Conservation (phyloP, 2,888 invertebrate species). For the Sarcophaga variegata region DNA sequence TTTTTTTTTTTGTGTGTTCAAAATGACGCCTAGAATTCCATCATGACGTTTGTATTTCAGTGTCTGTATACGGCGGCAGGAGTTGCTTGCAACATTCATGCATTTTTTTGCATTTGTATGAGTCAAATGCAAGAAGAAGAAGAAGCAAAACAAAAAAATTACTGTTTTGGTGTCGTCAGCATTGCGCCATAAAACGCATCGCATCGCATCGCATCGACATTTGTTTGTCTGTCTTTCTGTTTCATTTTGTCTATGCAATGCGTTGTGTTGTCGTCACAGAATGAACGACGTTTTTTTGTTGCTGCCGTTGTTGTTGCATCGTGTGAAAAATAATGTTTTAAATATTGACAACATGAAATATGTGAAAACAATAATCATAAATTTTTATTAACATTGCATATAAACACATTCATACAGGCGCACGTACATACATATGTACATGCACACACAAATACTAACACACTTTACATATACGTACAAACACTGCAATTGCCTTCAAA, state of each 20-base stretch:
- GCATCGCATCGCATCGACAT: conserved; percentile 63
- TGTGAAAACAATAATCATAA: conserved; percentile 81
- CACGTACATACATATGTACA: conserved; percentile 16
- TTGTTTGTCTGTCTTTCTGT: conserved; percentile 43
- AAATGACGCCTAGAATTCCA: conserved; percentile 75
- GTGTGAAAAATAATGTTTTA: conserved; percentile 80
- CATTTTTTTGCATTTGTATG: conserved; percentile 63
- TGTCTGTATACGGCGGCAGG: neutral
- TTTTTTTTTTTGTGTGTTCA: conserved; percentile 51
- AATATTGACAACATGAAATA: conserved; percentile 81
- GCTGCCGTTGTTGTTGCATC: conserved; percentile 73
- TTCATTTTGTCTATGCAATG: conserved; percentile 61
- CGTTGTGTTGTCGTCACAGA: conserved; percentile 68
- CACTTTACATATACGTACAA: neutral
- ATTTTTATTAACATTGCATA: conserved; percentile 78
- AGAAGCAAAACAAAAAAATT: conserved; percentile 4
- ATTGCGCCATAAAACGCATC: conserved; percentile 70
- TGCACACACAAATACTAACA: conserved; percentile 2
- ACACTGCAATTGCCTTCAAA: conserved; percentile 19
- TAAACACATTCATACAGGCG: conserved; percentile 1
- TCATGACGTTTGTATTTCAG: conserved; percentile 68
- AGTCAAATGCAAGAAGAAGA: neutral
- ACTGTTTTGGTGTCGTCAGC: conserved; percentile 66
- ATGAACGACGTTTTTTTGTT: conserved; percentile 53
- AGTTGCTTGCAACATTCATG: conserved; percentile 67